Evolutionary conservation across 35 echinoderm and acorn worm genomes (phyloP).

Genomic region (Holothuria glaberrima): DNA sequence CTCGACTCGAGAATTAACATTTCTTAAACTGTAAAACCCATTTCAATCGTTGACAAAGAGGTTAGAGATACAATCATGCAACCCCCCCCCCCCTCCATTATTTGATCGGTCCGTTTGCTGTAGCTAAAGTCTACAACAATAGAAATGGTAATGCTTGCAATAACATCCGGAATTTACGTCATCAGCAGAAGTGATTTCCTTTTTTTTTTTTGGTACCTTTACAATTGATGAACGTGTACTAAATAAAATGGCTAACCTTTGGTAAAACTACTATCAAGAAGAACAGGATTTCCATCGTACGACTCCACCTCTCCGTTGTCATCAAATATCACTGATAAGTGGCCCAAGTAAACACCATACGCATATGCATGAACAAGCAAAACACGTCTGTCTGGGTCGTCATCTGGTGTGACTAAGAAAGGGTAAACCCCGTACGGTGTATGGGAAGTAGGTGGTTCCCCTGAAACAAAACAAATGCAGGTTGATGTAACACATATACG

Average conservation of each 20-base stretch:
- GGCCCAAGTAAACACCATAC: slow-evolving; percentile 90
- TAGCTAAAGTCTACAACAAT: too few relatives aligned
- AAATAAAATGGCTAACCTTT: slow-evolving; percentile 59
- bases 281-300: slow-evolving; percentile 84
- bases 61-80: too few relatives aligned
- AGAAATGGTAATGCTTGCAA: too few relatives aligned
- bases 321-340: slow-evolving; percentile 77
- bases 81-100: too few relatives aligned
- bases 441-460: slow-evolving; percentile 48
- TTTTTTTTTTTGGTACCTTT: too few relatives aligned
- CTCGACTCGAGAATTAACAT: too few relatives aligned
- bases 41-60: too few relatives aligned
- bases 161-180: too few relatives aligned
- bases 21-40: too few relatives aligned
- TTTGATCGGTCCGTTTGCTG: too few relatives aligned
- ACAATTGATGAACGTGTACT: not conserved
- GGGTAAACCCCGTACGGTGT: slow-evolving; percentile 79
- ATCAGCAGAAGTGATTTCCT: too few relatives aligned
- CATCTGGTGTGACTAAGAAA: slow-evolving; percentile 60
- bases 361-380: slow-evolving; percentile 84
- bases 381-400: slow-evolving; percentile 65
- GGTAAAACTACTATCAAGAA: slow-evolving; percentile 74
- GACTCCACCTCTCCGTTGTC: slow-evolving; percentile 71
- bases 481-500: not conserved
- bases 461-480: slow-evolving; percentile 14